phyloP scores from a whole-genome alignment of 2,888 invertebrate species.

The Macrosiphum euphorbiae region DNA sequence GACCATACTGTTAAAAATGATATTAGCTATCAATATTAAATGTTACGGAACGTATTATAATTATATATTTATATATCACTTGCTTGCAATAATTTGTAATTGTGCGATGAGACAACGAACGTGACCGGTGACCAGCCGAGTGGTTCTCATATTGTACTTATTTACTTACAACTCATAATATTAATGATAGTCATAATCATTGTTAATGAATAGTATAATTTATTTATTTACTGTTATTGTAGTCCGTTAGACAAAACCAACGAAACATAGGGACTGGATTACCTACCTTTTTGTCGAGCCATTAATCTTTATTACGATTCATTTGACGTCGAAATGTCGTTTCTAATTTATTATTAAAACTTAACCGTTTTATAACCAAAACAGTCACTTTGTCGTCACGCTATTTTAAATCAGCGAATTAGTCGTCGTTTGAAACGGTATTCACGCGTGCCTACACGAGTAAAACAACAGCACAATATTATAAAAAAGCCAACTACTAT shows the following conservation, averaged over 20 bases:
- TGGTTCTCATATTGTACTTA: not conserved
- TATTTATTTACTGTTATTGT: not conserved
- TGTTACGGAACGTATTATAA: not conserved
- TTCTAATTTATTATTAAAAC: constrained; percentile 3
- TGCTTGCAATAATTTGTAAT: not conserved
- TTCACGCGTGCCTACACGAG: no score
- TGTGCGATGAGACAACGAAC: not conserved
- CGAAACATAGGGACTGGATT: not conserved
- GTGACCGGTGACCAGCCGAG: not conserved
- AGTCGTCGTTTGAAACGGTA: not conserved
- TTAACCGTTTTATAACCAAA: not conserved
- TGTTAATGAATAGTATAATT: not conserved
- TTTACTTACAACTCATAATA: not conserved
- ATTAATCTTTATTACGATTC: constrained; percentile 4
- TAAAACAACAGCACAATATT: not conserved
- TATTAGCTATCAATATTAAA: not conserved
- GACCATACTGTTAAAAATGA: not conserved
- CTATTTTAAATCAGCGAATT: not conserved
- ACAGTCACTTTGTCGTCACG: not conserved
- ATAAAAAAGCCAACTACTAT: not conserved
- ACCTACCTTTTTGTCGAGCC: not conserved
- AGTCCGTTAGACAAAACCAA: not conserved
- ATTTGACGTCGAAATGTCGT: constrained; percentile 7
- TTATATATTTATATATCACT: not conserved
- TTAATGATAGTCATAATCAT: not conserved